Conservation (phyloP, 2,888 invertebrate species). For the Choreutis nemorana region DNA sequence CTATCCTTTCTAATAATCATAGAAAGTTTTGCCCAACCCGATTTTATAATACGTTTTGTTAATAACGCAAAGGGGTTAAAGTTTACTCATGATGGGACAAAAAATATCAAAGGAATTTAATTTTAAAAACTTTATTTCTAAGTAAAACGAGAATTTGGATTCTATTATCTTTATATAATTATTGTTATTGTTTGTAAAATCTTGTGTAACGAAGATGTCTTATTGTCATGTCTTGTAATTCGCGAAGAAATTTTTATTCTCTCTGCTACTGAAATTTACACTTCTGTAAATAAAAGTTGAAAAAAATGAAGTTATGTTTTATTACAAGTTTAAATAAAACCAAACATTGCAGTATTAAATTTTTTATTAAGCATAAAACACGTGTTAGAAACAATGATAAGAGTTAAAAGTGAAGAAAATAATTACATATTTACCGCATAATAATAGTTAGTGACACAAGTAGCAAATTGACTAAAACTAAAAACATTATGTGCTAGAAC, state of each 20-base stretch:
- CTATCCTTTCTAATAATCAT: too few species aligned
- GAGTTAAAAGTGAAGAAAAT: neutral
- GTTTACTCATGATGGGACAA: too few species aligned
- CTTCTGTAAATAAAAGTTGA: conserved; percentile 46
- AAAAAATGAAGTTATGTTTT: conserved; percentile 12
- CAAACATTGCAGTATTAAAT: neutral
- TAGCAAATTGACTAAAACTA: conserved; percentile 9
- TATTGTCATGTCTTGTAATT: too few species aligned
- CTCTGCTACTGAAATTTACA: conserved; percentile 37
- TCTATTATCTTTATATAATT: too few species aligned
- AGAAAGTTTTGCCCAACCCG: too few species aligned
- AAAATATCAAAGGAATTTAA: too few species aligned
- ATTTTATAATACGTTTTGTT: too few species aligned
- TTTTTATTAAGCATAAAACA: neutral
- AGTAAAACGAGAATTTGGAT: too few species aligned
- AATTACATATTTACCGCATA: neutral
- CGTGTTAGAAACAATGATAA: conserved; percentile 5
- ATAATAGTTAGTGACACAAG: conserved; percentile 24
- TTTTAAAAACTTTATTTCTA: too few species aligned
- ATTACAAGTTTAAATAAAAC: neutral
- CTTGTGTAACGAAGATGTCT: too few species aligned
- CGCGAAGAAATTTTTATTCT: conserved; percentile 22
- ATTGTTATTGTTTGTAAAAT: too few species aligned
- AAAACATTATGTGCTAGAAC: conserved; percentile 46
- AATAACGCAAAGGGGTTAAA: too few species aligned